Percentiles rank a stretch among this genome's conserved stretches.
Evolutionary conservation across 2,113 vertebrate genomes (phyloP).

Genomic region (human): GRCh38 chr4:181001501-181002000

Average conservation of each 20-base stretch:
- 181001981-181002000: background rate
- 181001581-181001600: background rate
- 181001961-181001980: background rate
- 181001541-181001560: background rate
- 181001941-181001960: background rate
- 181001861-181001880: background rate
- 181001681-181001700: background rate
- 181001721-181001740: background rate
- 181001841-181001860: background rate
- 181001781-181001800: background rate
- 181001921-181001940: background rate
- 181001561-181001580: background rate
- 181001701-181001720: background rate
- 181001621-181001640: background rate
- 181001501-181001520: background rate
- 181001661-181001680: background rate
- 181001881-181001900: background rate
- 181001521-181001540: background rate
- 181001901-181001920: background rate
- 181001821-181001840: background rate
- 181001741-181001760: background rate
- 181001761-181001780: background rate
- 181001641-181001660: background rate
- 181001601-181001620: background rate
- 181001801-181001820: background rate